Base-by-base conservation (phyloP, 2,888 invertebrate genomes). In the Orthonevra nobilis region DNA sequence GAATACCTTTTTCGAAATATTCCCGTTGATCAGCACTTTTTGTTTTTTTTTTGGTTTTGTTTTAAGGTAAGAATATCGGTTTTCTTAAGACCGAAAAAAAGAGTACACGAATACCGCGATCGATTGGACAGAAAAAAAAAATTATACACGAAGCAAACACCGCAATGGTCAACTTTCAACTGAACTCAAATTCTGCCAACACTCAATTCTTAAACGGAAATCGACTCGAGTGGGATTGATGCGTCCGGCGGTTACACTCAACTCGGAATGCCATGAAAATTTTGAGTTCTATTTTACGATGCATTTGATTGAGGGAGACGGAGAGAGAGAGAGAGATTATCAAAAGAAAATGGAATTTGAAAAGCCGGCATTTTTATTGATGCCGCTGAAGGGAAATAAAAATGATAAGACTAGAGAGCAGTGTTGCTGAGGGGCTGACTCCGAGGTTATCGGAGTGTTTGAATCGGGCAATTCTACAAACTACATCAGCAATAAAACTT, bases 121-220 rank as follows among this genome's bases (percentile, higher is more conserved):
- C 9, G 5, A 17, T 34, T 14, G n/a, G 2, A 12, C n/a, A 17
- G 7, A 14, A 40, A 9, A 3, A 12, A 23, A 10, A 2, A 6
- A 19, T 9, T 4, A 7, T 6, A 17, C 32, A 28, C 6, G 56
- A 30, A 44, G 50, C 42, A 36, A 42, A 68, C 66, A 17, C 30
- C 34, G 56, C 73, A 54, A 40, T 64, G 52, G 72, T 68, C 56
- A 73, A 61, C 68, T 79, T 60, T 73, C 60, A 66, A 79, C 79
- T 79, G 66, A 79, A 56, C 56, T 72, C 73, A 56, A 56, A 12
- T 20, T 68, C 36, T 30, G 73, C 61, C 61, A 48, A 28, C 56
- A 61, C 66, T 73, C 73, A 66, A 61, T 42, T 79, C 73, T 73
- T 79, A 73, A 79, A 79, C 66, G 23, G 10, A 7, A 52, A 56